Evolutionary conservation across 1,140 invertebrate genomes (phyloP).

Genomic region (Scaptomyza montana): DNA sequence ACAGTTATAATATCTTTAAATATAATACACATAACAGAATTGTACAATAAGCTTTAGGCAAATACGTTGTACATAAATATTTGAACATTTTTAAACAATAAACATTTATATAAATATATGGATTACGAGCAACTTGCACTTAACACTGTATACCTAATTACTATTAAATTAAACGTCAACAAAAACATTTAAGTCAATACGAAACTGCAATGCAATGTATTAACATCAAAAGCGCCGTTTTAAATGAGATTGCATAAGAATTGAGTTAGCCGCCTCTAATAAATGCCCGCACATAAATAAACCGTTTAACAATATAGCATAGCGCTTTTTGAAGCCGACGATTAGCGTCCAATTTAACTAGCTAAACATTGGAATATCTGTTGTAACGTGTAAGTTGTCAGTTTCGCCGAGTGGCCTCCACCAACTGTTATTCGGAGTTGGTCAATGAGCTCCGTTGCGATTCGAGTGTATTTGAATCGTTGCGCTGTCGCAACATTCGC

Average conservation of each 20-base stretch:
- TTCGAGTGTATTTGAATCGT: slow-evolving; percentile 77
- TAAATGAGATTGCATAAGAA: slow-evolving; percentile 60
- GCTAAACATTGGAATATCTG: slow-evolving; percentile 46
- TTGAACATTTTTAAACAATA: slow-evolving; percentile 60
- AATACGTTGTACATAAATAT: slow-evolving; percentile 48
- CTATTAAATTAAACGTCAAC: slow-evolving; percentile 57
- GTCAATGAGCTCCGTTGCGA: slow-evolving; percentile 78
- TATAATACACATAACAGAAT: slow-evolving; percentile 65
- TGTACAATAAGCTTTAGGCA: slow-evolving; percentile 61
- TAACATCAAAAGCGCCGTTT: slow-evolving; percentile 46
- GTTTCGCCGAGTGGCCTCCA: slow-evolving; percentile 24
- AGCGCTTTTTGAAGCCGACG: slow-evolving; percentile 42
- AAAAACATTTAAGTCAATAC: slow-evolving; percentile 42
- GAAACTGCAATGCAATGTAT: slow-evolving; percentile 34
- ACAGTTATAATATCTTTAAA: slow-evolving; percentile 69
- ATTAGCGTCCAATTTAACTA: slow-evolving; percentile 16
- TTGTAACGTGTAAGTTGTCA: slow-evolving; percentile 32
- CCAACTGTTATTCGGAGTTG: slow-evolving; percentile 75
- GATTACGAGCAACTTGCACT: slow-evolving; percentile 42
- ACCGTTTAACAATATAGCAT: slow-evolving; percentile 46
- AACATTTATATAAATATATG: slow-evolving; percentile 58
- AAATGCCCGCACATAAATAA: slow-evolving; percentile 45
- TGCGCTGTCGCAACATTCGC: slow-evolving; percentile 86
- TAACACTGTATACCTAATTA: slow-evolving; percentile 59
- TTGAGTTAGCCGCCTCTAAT: slow-evolving; percentile 20